Evolutionary conservation across 2,113 vertebrate genomes (phyloP).

Genomic region (Campylomormyrus numenius): DNA sequence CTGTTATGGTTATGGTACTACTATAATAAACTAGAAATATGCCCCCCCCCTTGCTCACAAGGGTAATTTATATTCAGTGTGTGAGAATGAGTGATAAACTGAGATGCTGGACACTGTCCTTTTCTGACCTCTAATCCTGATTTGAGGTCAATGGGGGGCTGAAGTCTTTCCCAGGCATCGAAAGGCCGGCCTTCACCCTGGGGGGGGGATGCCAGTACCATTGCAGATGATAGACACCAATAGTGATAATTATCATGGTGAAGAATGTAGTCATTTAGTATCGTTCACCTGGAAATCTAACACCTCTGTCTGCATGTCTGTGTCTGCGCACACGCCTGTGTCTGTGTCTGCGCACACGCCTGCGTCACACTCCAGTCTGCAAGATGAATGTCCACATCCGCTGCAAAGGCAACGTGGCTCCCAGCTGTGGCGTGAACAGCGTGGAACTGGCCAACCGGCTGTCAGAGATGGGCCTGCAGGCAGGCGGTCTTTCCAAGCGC

Average conservation of each 20-base stretch:
- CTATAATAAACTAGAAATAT: neutral
- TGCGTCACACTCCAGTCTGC: conserved; percentile 68
- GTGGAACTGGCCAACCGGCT: conserved; percentile 86
- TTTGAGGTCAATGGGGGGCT: neutral
- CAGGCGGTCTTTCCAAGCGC: conserved; percentile 69
- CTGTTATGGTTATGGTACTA: neutral
- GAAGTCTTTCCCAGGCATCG: neutral
- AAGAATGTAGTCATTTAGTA: neutral
- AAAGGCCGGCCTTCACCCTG: neutral
- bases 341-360: neutral
- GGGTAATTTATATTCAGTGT: too few relatives aligned
- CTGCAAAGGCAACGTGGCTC: conserved; percentile 85
- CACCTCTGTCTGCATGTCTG: neutral
- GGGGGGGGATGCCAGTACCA: neutral
- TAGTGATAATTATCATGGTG: neutral
- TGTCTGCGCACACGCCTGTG: neutral
- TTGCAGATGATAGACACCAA: neutral
- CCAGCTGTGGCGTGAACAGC: conserved; percentile 87
- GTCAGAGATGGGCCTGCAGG: conserved; percentile 87
- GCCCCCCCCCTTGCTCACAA: too few relatives aligned
- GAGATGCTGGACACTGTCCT: too few relatives aligned
- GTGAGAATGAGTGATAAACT: too few relatives aligned
- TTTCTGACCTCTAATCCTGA: neutral
- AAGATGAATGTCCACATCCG: conserved; percentile 96
- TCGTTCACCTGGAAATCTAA: neutral